Evolutionary conservation across 1,140 invertebrate genomes (phyloP).

Genomic region (Bombus sylvicola): DNA sequence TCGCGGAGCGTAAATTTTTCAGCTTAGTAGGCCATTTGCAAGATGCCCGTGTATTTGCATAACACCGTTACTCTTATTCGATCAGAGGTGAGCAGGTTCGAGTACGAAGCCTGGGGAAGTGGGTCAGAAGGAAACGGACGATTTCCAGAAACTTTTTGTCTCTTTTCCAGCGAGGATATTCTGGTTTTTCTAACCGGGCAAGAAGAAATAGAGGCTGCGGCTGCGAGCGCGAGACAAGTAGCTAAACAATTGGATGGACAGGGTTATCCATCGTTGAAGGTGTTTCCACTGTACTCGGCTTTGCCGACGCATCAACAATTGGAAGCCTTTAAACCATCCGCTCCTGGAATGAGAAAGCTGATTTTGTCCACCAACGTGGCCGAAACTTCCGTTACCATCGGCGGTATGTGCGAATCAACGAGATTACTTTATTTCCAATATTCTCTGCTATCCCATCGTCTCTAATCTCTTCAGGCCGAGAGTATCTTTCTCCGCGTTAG

Average conservation of each 20-base stretch:
- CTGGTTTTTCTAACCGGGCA: conserved; percentile 99
- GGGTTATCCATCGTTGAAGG: conserved; percentile 84
- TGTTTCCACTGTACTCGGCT: conserved; percentile 93
- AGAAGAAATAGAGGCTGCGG: conserved; percentile 98
- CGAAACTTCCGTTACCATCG: conserved; percentile 98
- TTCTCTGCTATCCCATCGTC: too few species aligned
- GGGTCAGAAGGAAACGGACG: background rate
- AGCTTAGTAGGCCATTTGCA: background rate
- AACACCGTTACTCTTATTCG: conserved; percentile 21
- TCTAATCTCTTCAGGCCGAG: too few species aligned
- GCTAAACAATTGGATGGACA: conserved; percentile 86
- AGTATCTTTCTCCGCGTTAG: too few species aligned
- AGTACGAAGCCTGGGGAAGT: background rate
- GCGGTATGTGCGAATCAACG: conserved; percentile 70
- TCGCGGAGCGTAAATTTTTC: background rate
- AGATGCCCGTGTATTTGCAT: conserved; percentile 1
- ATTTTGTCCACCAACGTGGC: conserved; percentile 99
- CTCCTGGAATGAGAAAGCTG: conserved; percentile 90
- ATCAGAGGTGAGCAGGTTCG: conserved; percentile 1
- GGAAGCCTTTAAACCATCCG: conserved; percentile 88
- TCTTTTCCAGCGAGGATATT: conserved; percentile 90
- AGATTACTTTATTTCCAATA: background rate
- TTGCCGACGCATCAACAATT: conserved; percentile 90
- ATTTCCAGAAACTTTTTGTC: conserved; percentile 23
- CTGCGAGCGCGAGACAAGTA: conserved; percentile 89